Evolutionary conservation across 2,888 invertebrate genomes (phyloP).

Genomic region (Trachelus troglodyta): DNA sequence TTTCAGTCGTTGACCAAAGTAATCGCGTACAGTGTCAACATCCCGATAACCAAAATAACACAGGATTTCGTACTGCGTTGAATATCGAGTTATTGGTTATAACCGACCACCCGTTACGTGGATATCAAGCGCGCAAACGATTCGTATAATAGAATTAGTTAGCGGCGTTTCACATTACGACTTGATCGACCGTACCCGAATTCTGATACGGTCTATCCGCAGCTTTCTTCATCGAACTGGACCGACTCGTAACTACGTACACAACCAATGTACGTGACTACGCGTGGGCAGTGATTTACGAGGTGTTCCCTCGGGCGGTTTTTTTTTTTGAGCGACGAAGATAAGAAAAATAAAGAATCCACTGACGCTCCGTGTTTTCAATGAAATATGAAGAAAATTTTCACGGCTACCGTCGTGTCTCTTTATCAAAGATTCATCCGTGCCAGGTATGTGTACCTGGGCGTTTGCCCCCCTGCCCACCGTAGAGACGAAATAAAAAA

Average conservation of each 20-base stretch:
- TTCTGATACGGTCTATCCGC: conserved; percentile 5
- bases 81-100: background rate
- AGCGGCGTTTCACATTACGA: background rate
- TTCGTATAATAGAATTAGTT: conserved; percentile 8
- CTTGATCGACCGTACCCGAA: conserved; percentile 9
- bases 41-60: background rate
- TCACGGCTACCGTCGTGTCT: conserved; percentile 39
- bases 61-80: background rate
- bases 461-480: background rate
- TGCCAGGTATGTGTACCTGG: background rate
- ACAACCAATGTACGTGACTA: background rate
- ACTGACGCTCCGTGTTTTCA: conserved; percentile 45
- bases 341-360: background rate
- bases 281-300: conserved; percentile 51
- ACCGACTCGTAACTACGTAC: background rate
- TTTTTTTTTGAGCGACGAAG: conserved; percentile 15
- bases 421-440: background rate
- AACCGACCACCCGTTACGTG: background rate
- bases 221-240: background rate
- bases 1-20: background rate
- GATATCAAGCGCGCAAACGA: background rate
- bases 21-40: background rate
- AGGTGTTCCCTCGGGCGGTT: conserved; percentile 37
- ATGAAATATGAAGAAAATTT: conserved; percentile 55
- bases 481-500: background rate